Conservation (phyloP, 2,797 vertebrate species). For the Diglossa cyanea region DNA sequence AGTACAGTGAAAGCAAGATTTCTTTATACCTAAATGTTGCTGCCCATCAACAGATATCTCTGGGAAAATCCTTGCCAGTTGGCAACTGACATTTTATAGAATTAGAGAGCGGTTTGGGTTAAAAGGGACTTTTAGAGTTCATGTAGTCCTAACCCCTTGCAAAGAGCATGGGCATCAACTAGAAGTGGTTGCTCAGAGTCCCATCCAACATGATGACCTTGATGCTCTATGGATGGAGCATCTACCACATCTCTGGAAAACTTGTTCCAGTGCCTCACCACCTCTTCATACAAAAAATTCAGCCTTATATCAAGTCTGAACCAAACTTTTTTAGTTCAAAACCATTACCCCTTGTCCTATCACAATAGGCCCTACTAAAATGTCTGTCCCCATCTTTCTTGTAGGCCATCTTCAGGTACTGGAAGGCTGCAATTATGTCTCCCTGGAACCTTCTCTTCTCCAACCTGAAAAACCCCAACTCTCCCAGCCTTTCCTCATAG, state of each 20-base stretch:
- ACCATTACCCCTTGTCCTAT: background rate
- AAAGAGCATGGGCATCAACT: accelerated
- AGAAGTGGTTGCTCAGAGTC: background rate
- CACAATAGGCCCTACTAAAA: background rate
- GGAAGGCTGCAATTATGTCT: background rate
- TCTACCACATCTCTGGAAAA: background rate
- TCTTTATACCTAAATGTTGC: background rate
- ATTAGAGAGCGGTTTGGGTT: background rate
- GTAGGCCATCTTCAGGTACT: background rate
- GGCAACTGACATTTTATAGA: background rate
- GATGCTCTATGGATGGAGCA: background rate
- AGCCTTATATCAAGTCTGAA: background rate
- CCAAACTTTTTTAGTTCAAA: background rate
- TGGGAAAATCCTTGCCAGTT: background rate
- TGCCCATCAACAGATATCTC: accelerated
- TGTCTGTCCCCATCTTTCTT: background rate
- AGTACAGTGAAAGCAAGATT: background rate
- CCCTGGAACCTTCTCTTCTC: background rate
- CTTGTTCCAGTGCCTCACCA: background rate
- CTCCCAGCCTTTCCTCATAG: accelerated
- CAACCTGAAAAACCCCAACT: background rate
- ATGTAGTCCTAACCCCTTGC: no score
- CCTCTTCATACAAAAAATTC: background rate
- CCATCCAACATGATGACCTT: accelerated
- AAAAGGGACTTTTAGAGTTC: background rate